Evolutionary conservation across 1,140 invertebrate species (phyloP), one percentile per base, ranked within the genome.

Genomic region (Brachionus paranguensis): DNA sequence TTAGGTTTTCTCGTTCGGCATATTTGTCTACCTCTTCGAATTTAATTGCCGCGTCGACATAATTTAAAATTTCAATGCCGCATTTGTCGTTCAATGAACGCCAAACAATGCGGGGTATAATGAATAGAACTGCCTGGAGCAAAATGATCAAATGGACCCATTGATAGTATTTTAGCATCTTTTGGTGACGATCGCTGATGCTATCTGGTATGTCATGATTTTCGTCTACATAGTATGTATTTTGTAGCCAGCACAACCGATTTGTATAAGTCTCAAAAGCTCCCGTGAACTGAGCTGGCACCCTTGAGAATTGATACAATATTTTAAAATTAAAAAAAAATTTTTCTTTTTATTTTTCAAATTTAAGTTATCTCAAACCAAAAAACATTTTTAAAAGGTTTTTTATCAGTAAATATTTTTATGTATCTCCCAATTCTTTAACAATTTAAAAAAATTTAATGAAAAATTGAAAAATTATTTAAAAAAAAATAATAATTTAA

Each of bases 41-140:
- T 33, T 72, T 70, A 17, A 72, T 70, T 6, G 81, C 81, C 24
- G 81, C 81, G 14, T 84, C 81, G 7, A 84, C 81, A 55, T 70
- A 72, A 27, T 84, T 84, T 6, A 70, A 43, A 29, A 84, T 70
- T 37, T 84, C 81, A 84, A 84, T 84, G 37, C 81, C 81, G 43
- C 81, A 70, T 74, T 72, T 68, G 17, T 72, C 65, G 81, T 68
- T 70, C 37, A 88, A 85, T 70, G 86, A 87, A 55, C 87, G 87
- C 88, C 88, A 89, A 3, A 88, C 50, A 14, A 88, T 53, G 27
- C 95, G 92, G 60, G 96, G 96, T 85, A 95, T 93, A 91, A 97
- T 97, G 91, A 98, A 98, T 86, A 97, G 91, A 89, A 97, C 95
- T 86, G 95, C 95, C 94, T 97, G 93, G 11, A 92, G 92, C 87